Conservation (phyloP, 1,140 invertebrate species). For the Globodera ellingtonae region DNA sequence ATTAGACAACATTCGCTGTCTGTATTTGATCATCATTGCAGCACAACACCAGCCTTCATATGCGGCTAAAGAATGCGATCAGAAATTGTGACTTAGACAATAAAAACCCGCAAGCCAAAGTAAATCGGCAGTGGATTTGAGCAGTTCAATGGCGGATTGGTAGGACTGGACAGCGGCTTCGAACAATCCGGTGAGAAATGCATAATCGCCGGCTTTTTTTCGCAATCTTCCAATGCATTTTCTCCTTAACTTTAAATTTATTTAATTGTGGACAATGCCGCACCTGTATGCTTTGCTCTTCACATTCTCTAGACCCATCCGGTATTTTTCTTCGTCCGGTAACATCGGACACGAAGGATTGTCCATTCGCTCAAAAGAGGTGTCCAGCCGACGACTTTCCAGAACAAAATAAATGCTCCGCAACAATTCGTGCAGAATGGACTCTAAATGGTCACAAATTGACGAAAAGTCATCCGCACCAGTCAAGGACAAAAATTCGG, state of each 20-base stretch:
- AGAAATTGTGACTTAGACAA: conserved; percentile 16
- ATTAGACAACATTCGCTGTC: conserved; percentile 2
- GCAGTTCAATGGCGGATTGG: conserved; percentile 52
- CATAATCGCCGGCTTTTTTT: conserved; percentile 62
- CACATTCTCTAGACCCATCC: conserved; percentile 58
- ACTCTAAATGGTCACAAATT: conserved; percentile 51
- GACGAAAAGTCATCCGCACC: conserved; percentile 35
- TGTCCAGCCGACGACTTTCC: conserved; percentile 56
- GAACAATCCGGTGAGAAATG: conserved; percentile 57
- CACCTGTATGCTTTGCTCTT: conserved; percentile 54
- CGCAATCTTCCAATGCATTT: conserved; percentile 61
- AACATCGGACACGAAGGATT: conserved; percentile 51
- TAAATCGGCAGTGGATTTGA: conserved; percentile 55
- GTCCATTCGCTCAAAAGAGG: conserved; percentile 56
- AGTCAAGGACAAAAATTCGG: conserved; percentile 39
- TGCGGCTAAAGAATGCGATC: conserved; percentile 48
- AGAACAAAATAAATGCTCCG: conserved; percentile 60
- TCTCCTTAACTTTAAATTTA: conserved; percentile 34
- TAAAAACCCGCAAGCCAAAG: conserved; percentile 60
- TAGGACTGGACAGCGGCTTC: conserved; percentile 58
- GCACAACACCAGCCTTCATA: conserved; percentile 61
- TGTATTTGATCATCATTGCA: conserved; percentile 48
- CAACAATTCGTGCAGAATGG: conserved; percentile 54
- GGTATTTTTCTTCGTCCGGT: conserved; percentile 59
- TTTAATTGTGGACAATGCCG: neutral